Conservation (phyloP, 2,797 vertebrate species). For the Peromyscus attwateri region DNA sequence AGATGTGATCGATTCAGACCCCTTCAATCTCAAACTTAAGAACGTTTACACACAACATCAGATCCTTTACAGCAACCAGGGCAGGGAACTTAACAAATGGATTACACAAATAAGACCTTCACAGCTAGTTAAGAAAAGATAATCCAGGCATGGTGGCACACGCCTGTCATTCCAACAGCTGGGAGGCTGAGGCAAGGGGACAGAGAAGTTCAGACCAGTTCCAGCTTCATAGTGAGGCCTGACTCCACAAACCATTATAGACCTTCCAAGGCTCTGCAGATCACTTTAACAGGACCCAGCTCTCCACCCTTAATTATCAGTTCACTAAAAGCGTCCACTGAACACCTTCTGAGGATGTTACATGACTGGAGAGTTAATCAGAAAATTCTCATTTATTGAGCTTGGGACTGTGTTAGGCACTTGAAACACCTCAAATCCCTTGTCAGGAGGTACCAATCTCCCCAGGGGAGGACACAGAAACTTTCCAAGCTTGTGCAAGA, state of each 20-base stretch:
- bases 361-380: neutral
- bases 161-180: neutral
- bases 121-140: neutral
- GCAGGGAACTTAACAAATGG: neutral
- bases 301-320: neutral
- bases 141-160: neutral
- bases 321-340: neutral
- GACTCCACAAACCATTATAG: neutral
- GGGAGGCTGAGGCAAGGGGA: neutral
- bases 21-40: conserved; percentile 24
- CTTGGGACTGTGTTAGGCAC: neutral
- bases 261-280: neutral
- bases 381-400: neutral
- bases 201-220: neutral
- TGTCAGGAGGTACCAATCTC: neutral
- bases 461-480: neutral
- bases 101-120: neutral
- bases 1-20: conserved; percentile 48
- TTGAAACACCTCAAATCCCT: neutral
- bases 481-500: neutral
- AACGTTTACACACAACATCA: conserved; percentile 19
- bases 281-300: neutral
- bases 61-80: neutral
- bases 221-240: neutral
- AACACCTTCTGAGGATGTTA: neutral